A percentile compares a stretch with the other conserved stretches of the same genome.
Conservation (phyloP, 2,113 vertebrate genomes). For the Corydoras maculifer region DNA sequence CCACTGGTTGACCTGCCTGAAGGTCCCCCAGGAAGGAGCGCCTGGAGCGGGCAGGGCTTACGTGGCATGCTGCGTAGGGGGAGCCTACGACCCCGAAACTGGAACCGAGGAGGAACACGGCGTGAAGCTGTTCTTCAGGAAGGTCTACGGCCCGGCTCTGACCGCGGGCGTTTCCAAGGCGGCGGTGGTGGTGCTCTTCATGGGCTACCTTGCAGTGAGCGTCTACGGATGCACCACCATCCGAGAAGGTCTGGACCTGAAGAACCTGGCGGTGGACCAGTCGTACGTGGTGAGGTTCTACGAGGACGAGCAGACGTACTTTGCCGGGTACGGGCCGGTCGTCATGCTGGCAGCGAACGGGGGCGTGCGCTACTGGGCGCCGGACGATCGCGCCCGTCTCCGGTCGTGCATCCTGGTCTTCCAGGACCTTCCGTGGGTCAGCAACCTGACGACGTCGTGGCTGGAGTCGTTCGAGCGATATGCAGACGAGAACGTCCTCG, state of each 20-base stretch:
- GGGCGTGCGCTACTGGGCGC: slow-evolving; percentile 61
- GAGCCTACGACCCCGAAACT: slow-evolving; percentile 37
- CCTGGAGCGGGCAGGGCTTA: slow-evolving; percentile 20
- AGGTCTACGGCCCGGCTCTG: slow-evolving; percentile 63
- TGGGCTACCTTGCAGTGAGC: slow-evolving; percentile 56
- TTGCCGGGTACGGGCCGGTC: slow-evolving; percentile 62
- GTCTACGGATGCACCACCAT: slow-evolving; percentile 63
- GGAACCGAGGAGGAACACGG: slow-evolving; percentile 49
- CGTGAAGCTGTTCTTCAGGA: slow-evolving; percentile 57
- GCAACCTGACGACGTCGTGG: slow-evolving; percentile 52
- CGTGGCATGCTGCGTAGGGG: slow-evolving; percentile 57
- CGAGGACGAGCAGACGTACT: slow-evolving; percentile 56
- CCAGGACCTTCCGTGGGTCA: slow-evolving; percentile 50
- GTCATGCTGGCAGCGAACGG: slow-evolving; percentile 67
- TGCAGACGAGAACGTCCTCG: slow-evolving; percentile 34
- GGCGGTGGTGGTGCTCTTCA: slow-evolving; percentile 56
- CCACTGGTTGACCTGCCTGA: not conserved
- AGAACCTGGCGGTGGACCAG: slow-evolving; percentile 61
- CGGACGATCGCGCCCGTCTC: slow-evolving; percentile 44
- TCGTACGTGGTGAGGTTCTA: slow-evolving; percentile 63
- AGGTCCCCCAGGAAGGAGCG: slow-evolving; percentile 1
- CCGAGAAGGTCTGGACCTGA: slow-evolving; percentile 64
- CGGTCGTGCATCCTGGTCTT: slow-evolving; percentile 54
- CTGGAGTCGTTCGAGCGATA: slow-evolving; percentile 51
- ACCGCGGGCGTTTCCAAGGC: slow-evolving; percentile 52